Evolutionary conservation across 2,888 invertebrate genomes (phyloP).

Genomic region (Ochlodes sylvanus): DNA sequence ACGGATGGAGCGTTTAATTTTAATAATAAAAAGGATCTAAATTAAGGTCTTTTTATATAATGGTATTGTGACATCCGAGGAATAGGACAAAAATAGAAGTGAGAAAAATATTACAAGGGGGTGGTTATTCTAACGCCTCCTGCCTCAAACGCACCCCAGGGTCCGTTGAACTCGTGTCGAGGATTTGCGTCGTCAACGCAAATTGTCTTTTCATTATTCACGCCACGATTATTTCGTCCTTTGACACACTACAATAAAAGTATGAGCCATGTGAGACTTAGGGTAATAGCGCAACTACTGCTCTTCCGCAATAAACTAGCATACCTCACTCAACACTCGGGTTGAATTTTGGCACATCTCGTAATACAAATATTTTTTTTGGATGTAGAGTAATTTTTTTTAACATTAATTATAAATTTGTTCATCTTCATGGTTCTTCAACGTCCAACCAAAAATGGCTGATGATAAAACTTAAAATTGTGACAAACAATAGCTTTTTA

Average conservation of each 20-base stretch:
- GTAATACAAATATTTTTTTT: no score
- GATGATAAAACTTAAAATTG: no score
- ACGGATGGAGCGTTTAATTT: neutral
- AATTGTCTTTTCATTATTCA: slow-evolving; percentile 81
- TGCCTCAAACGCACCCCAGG: slow-evolving; percentile 54
- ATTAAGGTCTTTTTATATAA: neutral
- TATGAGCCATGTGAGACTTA: slow-evolving; percentile 45
- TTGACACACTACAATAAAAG: slow-evolving; percentile 63
- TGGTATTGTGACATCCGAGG: neutral
- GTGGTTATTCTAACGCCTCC: slow-evolving; percentile 42
- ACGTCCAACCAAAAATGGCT: no score
- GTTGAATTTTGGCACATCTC: no score
- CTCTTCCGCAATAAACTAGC: neutral
- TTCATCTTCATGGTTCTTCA: no score
- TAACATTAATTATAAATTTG: no score
- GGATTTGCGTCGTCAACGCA: slow-evolving; percentile 74
- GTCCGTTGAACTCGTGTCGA: slow-evolving; percentile 70
- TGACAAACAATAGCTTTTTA: no score
- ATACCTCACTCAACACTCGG: neutral
- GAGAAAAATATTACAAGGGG: slow-evolving; percentile 26
- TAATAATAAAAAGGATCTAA: neutral
- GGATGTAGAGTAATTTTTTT: no score
- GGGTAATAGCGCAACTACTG: slow-evolving; percentile 30
- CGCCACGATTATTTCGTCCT: slow-evolving; percentile 72
- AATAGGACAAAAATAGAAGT: slow-evolving; percentile 12